These are phyloP conservation scores for Holotrichia oblita DNA, from an alignment of 1,140 invertebrate genomes.

Conservation along the genomic window DNA sequence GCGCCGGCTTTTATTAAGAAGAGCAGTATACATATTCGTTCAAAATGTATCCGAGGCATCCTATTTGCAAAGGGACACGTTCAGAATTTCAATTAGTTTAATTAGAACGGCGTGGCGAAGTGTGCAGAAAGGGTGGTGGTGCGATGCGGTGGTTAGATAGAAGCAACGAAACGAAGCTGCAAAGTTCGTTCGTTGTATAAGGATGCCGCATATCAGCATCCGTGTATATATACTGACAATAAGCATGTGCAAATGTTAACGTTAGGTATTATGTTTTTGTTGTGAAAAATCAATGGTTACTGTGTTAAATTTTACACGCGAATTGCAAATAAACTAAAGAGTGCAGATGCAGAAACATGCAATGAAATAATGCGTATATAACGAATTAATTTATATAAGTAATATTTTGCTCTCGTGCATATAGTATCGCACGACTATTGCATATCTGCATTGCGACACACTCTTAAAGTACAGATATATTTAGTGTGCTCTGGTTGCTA, in stretches of 20 bases:
- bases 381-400: too few relatives aligned
- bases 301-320: background rate
- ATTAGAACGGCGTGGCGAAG: background rate
- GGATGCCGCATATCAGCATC: too few relatives aligned
- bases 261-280: background rate
- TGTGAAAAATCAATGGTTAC: background rate
- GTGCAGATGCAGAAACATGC: background rate
- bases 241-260: background rate
- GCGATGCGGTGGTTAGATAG: background rate
- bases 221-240: background rate
- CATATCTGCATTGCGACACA: too few relatives aligned
- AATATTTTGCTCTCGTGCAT: too few relatives aligned
- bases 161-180: background rate
- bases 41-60: slow-evolving; percentile 3
- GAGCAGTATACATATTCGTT: background rate
- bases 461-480: too few relatives aligned
- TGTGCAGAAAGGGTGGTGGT: background rate
- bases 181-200: background rate
- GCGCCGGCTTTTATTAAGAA: slow-evolving; percentile 12
- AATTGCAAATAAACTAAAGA: background rate
- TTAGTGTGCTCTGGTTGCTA: too few relatives aligned
- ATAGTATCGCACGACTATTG: too few relatives aligned
- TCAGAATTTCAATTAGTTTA: slow-evolving; percentile 21
- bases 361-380: too few relatives aligned
- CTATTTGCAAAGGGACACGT: background rate